These are phyloP conservation scores for Heliconius ethilla DNA, from an alignment of 2,888 invertebrate species.

Conservation along the genomic window DNA sequence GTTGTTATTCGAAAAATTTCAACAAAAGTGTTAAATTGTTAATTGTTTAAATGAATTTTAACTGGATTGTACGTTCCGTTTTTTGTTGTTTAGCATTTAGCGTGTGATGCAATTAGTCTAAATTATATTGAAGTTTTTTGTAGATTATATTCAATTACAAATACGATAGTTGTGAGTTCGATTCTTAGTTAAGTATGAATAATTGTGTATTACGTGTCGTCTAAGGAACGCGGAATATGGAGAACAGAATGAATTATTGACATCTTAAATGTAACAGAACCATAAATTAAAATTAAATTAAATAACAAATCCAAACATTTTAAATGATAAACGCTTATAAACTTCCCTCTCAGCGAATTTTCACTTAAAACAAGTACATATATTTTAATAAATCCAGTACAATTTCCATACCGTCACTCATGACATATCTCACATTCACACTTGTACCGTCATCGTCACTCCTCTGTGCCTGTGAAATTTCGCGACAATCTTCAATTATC, in stretches of 20 bases:
- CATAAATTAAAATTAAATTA: background rate
- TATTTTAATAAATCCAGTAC: slow-evolving; percentile 8
- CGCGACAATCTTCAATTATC: slow-evolving; percentile 68
- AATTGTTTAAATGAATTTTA: slow-evolving; percentile 29
- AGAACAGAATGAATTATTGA: too few relatives aligned
- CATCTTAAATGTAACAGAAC: too few relatives aligned
- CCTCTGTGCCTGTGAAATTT: slow-evolving; percentile 49
- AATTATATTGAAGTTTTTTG: background rate
- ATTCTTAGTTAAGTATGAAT: background rate
- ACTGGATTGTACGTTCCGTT: background rate
- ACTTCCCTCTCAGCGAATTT: background rate
- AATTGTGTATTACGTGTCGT: too few relatives aligned
- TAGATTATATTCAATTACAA: background rate
- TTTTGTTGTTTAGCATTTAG: slow-evolving; percentile 18
- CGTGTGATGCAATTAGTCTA: background rate
- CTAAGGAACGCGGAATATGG: too few relatives aligned
- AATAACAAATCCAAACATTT: background rate
- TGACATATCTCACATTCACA: slow-evolving; percentile 30
- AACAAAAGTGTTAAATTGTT: slow-evolving; percentile 28
- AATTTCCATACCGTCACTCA: slow-evolving; percentile 17
- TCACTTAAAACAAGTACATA: background rate
- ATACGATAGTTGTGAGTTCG: background rate
- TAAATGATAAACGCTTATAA: background rate
- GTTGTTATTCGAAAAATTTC: slow-evolving; percentile 22
- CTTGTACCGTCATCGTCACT: slow-evolving; percentile 25